Percentiles rank a stretch among this genome's conserved stretches.
Conservation (phyloP, 2,888 invertebrate genomes). For the Gisinianus flammeolus region DNA sequence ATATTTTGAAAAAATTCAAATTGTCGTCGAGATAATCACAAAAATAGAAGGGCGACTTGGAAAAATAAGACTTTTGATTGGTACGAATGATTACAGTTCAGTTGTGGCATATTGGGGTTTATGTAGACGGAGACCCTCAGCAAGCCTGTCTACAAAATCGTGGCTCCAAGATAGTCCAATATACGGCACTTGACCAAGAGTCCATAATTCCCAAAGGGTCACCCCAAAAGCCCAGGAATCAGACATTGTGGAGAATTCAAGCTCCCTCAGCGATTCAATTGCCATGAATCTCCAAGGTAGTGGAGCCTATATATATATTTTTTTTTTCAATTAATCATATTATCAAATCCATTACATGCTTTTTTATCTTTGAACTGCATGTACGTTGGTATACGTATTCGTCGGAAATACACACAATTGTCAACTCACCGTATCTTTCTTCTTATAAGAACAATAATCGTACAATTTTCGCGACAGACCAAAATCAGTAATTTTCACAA, state of each 20-base stretch:
- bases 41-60: too few species aligned
- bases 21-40: not conserved
- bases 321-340: constrained; percentile 2
- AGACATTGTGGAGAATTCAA: constrained; percentile 24
- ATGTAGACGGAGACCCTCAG: not conserved
- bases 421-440: not conserved
- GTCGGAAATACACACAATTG: not conserved
- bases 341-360: not conserved
- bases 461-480: constrained; percentile 36
- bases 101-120: constrained; percentile 18
- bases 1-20: not conserved
- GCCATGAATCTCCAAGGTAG: constrained; percentile 34
- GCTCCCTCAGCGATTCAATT: constrained; percentile 21
- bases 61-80: not conserved
- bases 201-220: constrained; percentile 35
- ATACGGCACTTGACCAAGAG: constrained; percentile 24
- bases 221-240: constrained; percentile 35
- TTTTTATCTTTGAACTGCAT: not conserved
- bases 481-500: constrained; percentile 35
- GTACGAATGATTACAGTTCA: constrained; percentile 20
- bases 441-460: constrained; percentile 23
- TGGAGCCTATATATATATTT: constrained; percentile 19
- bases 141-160: constrained; percentile 16
- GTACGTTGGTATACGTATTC: not conserved
- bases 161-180: constrained; percentile 19